These are phyloP conservation scores for Drosophila ambigua DNA, from an alignment of 1,140 invertebrate genomes.

Conservation along the genomic window DNA sequence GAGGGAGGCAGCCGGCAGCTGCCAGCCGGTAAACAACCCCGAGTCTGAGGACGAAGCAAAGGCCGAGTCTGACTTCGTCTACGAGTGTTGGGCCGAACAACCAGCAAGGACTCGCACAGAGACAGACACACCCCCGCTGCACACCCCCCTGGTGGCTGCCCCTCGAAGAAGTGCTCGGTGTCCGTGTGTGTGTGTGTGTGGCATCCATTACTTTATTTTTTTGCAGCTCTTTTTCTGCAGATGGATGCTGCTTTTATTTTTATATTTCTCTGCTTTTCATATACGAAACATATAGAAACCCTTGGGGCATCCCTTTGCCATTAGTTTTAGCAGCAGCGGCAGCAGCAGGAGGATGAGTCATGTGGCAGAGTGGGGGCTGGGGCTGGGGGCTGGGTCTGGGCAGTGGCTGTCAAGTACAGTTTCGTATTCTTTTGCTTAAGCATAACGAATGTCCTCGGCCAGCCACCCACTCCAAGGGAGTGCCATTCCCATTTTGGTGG, in stretches of 20 bases:
- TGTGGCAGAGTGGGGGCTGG: too few relatives aligned
- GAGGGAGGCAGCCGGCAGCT: slow-evolving; percentile 5
- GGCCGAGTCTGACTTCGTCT: too few relatives aligned
- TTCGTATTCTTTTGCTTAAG: slow-evolving; percentile 82
- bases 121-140: slow-evolving; percentile 25
- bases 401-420: slow-evolving; percentile 73
- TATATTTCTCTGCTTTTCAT: slow-evolving; percentile 29
- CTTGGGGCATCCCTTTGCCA: slow-evolving; percentile 61
- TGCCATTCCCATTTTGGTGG: slow-evolving; percentile 29
- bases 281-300: slow-evolving; percentile 43
- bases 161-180: slow-evolving; percentile 60
- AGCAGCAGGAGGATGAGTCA: background rate
- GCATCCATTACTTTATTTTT: slow-evolving; percentile 72
- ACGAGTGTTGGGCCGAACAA: slow-evolving; percentile 45
- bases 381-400: slow-evolving; percentile 34
- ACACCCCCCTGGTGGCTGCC: slow-evolving; percentile 2
- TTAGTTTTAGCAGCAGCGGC: slow-evolving; percentile 58
- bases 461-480: slow-evolving; percentile 3
- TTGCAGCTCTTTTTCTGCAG: background rate
- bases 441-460: slow-evolving; percentile 77
- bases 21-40: slow-evolving; percentile 68
- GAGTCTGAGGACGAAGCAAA: slow-evolving; percentile 37
- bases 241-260: slow-evolving; percentile 56
- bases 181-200: slow-evolving; percentile 4
- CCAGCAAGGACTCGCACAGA: slow-evolving; percentile 55